phyloP scores from a whole-genome alignment of 2,888 invertebrate species.

The Trachelus stipa region DNA sequence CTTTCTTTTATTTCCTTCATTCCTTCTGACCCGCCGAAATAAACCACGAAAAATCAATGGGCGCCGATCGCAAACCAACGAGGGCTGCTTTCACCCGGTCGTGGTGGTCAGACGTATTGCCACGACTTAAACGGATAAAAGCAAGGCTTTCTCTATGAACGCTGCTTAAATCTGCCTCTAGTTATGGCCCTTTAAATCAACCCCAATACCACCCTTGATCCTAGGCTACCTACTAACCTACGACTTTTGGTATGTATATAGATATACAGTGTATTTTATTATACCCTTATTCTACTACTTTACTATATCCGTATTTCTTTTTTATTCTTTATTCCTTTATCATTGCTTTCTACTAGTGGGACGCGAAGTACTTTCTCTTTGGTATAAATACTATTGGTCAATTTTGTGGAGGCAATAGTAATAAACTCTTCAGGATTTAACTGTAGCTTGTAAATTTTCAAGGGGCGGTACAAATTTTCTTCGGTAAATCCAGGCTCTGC shows the following conservation, averaged over 20 bases:
- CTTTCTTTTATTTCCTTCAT: neutral
- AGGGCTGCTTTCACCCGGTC: neutral
- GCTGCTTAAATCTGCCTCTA: conserved; percentile 6
- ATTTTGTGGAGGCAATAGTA: neutral
- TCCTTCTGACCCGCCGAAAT: neutral
- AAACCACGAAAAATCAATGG: neutral
- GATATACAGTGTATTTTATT: neutral
- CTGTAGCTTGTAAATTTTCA: neutral
- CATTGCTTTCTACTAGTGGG: neutral
- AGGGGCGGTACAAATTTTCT: too few species aligned
- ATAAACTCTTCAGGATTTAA: neutral
- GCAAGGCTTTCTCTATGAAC: neutral
- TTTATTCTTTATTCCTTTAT: neutral
- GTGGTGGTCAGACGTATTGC: neutral
- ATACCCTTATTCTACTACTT: neutral
- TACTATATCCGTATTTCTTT: neutral
- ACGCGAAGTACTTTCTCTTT: neutral
- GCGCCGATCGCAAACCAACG: neutral
- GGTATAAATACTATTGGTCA: neutral
- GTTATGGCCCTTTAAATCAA: conserved; percentile 9
- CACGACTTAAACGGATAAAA: conserved; percentile 1
- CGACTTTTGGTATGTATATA: neutral
- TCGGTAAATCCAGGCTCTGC: too few species aligned
- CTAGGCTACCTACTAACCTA: neutral
- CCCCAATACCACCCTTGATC: neutral